These are phyloP conservation scores for Etia nguti DNA, from an alignment of 2,113 vertebrate species.

Conservation along the genomic window DNA sequence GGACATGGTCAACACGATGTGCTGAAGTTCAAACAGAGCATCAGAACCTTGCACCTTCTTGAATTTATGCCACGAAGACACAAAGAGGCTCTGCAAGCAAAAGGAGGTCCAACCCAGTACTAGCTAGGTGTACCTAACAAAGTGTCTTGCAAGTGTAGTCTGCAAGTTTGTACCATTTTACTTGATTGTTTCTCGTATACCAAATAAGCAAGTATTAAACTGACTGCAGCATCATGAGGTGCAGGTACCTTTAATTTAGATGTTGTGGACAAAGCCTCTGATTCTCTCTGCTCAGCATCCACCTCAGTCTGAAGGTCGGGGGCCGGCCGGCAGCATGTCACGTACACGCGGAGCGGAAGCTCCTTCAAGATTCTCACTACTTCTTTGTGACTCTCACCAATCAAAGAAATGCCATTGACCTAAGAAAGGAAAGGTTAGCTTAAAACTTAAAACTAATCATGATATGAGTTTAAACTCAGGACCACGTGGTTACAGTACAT, in stretches of 20 bases:
- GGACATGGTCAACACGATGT: not conserved
- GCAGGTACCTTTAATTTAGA: conserved; percentile 46
- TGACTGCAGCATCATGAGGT: not conserved
- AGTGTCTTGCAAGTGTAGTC: not conserved
- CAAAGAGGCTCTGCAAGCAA: not conserved
- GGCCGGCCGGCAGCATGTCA: conserved; percentile 86
- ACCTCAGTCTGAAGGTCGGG: conserved; percentile 54
- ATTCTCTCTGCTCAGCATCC: conserved; percentile 61
- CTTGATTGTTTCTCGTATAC: not conserved
- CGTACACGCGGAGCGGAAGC: conserved; percentile 82
- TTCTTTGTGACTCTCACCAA: conserved; percentile 90
- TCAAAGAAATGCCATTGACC: conserved; percentile 90
- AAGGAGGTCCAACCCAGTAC: not conserved
- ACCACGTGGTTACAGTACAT: not conserved
- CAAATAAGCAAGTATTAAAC: not conserved
- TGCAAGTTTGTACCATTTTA: not conserved
- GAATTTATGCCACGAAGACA: not conserved
- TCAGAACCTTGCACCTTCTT: not conserved
- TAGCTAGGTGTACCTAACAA: not conserved
- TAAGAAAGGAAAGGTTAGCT: not conserved
- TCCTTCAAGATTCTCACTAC: conserved; percentile 93
- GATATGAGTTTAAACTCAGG: not conserved
- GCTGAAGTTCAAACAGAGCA: not conserved
- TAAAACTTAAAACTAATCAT: not conserved
- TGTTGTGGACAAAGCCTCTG: conserved; percentile 28